Percentiles rank a stretch among this genome's conserved stretches.
These are phyloP conservation scores for Spinibarbus caldwelli DNA, from an alignment of 2,797 vertebrate species.

Conservation along the genomic window DNA sequence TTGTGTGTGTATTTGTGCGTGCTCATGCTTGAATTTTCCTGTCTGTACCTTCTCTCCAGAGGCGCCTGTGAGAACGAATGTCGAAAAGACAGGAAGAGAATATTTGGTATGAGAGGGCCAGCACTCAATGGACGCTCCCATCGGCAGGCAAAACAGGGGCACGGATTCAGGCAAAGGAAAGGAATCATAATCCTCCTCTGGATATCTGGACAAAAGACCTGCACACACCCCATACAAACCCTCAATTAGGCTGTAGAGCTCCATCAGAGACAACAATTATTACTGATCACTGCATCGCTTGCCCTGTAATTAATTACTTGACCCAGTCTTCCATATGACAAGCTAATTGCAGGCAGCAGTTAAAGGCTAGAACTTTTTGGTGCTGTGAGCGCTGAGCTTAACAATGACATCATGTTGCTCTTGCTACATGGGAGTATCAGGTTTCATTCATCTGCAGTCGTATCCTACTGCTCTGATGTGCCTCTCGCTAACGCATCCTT, in stretches of 20 bases:
- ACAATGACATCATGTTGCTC: conserved; percentile 37
- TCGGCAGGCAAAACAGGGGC: conserved; percentile 97
- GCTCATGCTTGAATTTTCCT: conserved; percentile 43
- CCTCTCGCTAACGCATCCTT: not conserved
- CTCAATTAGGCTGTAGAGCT: conserved; percentile 11
- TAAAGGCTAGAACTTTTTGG: not conserved
- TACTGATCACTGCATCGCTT: not conserved
- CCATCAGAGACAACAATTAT: conserved; percentile 5
- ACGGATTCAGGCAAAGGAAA: conserved; percentile 97
- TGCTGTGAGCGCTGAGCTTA: not conserved
- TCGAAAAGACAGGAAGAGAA: conserved; percentile 96
- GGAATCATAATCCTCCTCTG: conserved; percentile 94
- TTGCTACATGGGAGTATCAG: conserved; percentile 44
- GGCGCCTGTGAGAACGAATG: conserved; percentile 95
- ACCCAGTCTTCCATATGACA: conserved; percentile 29
- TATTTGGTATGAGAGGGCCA: conserved; percentile 98
- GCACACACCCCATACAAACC: conserved; percentile 47
- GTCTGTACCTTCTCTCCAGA: conserved; percentile 94
- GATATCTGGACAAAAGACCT: conserved; percentile 97
- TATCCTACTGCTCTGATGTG: conserved; percentile 13
- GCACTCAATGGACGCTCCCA: conserved; percentile 96
- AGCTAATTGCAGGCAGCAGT: conserved; percentile 2
- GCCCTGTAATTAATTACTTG: conserved; percentile 21
- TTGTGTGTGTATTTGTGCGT: not conserved
- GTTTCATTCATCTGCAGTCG: conserved; percentile 18